phyloP scores from a whole-genome alignment of 2,797 vertebrate species.

The Acanthurus tractus region DNA sequence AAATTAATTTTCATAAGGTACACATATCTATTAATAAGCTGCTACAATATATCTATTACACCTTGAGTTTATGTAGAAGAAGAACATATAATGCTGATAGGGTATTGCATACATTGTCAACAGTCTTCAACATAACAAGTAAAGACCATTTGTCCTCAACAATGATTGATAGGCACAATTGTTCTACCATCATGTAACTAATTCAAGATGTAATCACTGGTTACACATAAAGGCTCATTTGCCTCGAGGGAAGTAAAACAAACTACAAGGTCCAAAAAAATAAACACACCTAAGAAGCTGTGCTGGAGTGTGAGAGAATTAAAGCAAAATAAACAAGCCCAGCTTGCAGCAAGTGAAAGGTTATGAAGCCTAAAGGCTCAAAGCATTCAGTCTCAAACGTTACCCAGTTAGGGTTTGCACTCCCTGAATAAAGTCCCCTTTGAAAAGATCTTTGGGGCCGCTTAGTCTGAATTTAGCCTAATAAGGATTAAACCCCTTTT shows the following conservation, averaged over 20 bases:
- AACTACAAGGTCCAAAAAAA: slow-evolving; percentile 76
- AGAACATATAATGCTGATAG: slow-evolving; percentile 2
- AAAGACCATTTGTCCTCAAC: slow-evolving; percentile 16
- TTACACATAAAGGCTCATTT: slow-evolving; percentile 69
- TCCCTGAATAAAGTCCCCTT: slow-evolving; percentile 79
- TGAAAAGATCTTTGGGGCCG: slow-evolving; percentile 91
- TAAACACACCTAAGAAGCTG: slow-evolving; percentile 75
- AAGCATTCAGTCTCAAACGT: slow-evolving; percentile 69
- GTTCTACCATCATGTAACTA: slow-evolving; percentile 64
- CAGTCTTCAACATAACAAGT: slow-evolving; percentile 14
- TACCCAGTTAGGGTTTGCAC: slow-evolving; percentile 63
- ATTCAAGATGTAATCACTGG: slow-evolving; percentile 76
- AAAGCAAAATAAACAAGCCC: slow-evolving; percentile 82
- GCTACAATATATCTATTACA: not conserved
- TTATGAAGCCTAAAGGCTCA: slow-evolving; percentile 73
- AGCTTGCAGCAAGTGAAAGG: slow-evolving; percentile 67
- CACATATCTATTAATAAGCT: not conserved
- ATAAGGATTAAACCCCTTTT: slow-evolving; percentile 95
- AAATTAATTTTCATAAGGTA: not conserved
- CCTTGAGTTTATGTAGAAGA: not conserved
- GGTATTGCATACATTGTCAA: not conserved
- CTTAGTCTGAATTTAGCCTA: slow-evolving; percentile 97
- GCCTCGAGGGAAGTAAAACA: slow-evolving; percentile 78
- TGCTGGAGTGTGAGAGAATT: slow-evolving; percentile 76
- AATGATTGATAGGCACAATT: slow-evolving; percentile 62